Evolutionary conservation across 1,140 invertebrate species (phyloP), one percentile per base, ranked within the genome.

Genomic region (Agraylea sexmaculata): DNA sequence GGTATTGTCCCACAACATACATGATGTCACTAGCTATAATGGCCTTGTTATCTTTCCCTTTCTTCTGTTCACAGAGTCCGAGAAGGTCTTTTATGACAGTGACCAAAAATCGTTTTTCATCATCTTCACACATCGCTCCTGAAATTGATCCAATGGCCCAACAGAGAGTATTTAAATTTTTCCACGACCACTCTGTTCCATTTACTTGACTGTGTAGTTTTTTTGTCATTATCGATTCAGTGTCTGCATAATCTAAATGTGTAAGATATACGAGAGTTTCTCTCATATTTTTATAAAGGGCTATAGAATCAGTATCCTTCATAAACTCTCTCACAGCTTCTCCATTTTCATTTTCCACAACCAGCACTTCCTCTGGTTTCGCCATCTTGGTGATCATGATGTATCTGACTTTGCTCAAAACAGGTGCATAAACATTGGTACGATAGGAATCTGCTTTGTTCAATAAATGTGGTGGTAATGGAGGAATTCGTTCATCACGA

Each of bases 1-100:
- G 96, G 71, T 99, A 99, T 59, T 99, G 96, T 17, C 96, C 96
- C 21, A 99, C 96, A 46, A 99, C 95, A 64, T 99, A 99, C 96
- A 99, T 99, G 47, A 99, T 99, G 63, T 99, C 99, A 43, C 93
- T 97, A 4, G 96, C 96, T 56, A 99, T 96, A 37, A 99, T 99
- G 32, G 96, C 96, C 68, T 99, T 99, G 63, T 99, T 99, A 64
- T 99, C 95, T 70, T 99, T 99, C 7, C 95, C 95, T 52, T 96
- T 85, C 60, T 99, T 99, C 59, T 99, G 94, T 63, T 99, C 96
- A 68, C 96, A 99, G 8, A 99, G 65, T 2, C 93, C 93, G 21
- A 99, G 73, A 35, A 99, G 71, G 64, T 99, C 95, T 66, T 98
- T 97, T 46, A 99, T 99, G 22, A 99, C 96, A 39, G 93, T 95